Conservation (phyloP, 1,140 invertebrate genomes). For the Drosophila takahashii region DNA sequence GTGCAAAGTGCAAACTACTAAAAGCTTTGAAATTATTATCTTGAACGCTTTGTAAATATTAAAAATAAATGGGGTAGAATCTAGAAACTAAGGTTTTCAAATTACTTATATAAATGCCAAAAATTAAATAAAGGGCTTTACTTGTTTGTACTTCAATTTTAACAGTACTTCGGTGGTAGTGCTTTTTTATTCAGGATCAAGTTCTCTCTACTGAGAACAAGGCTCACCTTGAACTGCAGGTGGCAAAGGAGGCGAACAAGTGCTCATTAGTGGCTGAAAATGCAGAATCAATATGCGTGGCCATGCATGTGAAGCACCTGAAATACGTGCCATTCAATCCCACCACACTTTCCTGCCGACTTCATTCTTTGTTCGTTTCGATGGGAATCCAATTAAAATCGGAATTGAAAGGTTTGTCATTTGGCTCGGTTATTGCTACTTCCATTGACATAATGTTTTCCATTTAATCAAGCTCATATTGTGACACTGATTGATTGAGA, state of each 20-base stretch:
- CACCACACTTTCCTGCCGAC: neutral
- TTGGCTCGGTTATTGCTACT: neutral
- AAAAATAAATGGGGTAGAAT: too few relatives aligned
- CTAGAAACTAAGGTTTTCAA: too few relatives aligned
- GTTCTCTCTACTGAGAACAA: too few relatives aligned
- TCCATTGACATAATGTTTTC: constrained; percentile 16
- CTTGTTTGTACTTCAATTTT: too few relatives aligned
- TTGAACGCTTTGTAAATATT: too few relatives aligned
- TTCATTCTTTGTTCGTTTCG: neutral
- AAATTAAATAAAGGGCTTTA: too few relatives aligned
- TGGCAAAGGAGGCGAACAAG: constrained; percentile 5
- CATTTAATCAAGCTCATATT: constrained; percentile 66
- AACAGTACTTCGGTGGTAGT: neutral
- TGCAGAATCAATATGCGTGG: constrained; percentile 27
- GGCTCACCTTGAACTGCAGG: neutral
- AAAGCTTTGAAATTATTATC: too few relatives aligned
- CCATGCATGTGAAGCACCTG: constrained; percentile 16
- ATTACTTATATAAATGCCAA: too few relatives aligned
- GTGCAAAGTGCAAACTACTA: too few relatives aligned
- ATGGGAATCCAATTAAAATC: constrained; percentile 18
- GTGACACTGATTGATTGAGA: constrained; percentile 63
- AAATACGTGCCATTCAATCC: neutral
- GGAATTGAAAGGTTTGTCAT: constrained; percentile 2
- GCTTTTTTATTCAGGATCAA: neutral
- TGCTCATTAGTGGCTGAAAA: constrained; percentile 40